Conservation (phyloP, 2,888 invertebrate genomes). For the Dicranocentrus wangi region DNA sequence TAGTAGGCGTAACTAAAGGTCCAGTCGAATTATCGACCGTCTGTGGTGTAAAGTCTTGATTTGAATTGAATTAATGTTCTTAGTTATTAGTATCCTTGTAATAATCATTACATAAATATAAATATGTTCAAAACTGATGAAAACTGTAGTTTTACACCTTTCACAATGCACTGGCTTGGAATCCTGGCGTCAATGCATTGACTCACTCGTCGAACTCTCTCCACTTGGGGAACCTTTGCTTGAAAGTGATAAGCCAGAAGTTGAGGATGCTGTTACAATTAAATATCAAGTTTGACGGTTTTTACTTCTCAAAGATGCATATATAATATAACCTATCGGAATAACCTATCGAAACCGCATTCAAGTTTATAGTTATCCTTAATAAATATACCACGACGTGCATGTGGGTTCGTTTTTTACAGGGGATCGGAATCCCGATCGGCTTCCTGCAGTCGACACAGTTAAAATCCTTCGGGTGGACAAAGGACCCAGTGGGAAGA, state of each 20-base stretch:
- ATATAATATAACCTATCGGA: background rate
- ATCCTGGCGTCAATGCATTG: conserved; percentile 3
- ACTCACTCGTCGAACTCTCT: background rate
- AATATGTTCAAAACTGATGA: too few species aligned
- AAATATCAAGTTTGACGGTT: background rate
- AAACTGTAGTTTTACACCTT: too few species aligned
- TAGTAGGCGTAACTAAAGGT: too few species aligned
- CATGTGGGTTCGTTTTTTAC: conserved; percentile 44
- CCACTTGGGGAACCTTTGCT: conserved; percentile 6
- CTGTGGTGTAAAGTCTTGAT: too few species aligned
- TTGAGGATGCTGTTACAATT: conserved; percentile 50
- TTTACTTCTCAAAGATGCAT: background rate
- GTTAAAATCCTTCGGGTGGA: conserved; percentile 37
- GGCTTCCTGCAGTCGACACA: conserved; percentile 56
- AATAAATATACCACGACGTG: conserved; percentile 38
- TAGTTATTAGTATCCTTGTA: too few species aligned
- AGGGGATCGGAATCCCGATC: conserved; percentile 40
- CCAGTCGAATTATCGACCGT: too few species aligned
- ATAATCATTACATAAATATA: too few species aligned
- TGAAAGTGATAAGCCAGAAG: conserved; percentile 49
- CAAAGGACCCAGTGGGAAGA: conserved; percentile 42
- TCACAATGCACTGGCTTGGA: conserved; percentile 29
- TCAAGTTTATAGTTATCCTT: background rate
- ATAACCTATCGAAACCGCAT: background rate
- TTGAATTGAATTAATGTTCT: too few species aligned